Base-by-base conservation (phyloP, 1,140 invertebrate genomes). In the Zaprionus nigranus region DNA sequence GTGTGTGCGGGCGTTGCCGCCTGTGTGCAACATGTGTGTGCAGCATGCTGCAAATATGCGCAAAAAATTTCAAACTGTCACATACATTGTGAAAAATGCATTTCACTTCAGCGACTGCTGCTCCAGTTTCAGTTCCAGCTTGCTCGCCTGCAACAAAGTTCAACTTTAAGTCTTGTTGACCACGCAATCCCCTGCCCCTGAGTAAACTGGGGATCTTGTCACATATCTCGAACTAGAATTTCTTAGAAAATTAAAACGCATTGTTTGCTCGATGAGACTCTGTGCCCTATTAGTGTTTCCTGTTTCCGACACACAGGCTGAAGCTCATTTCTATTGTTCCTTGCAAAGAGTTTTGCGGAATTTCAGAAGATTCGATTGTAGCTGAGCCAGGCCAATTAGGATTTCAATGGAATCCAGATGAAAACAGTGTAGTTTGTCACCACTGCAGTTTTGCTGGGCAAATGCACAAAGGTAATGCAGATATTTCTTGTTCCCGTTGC, bases 1-100 rank as follows among this genome's bases (percentile, higher is more conserved):
- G 71, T 49, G 46, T 12, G 17, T 49, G 64, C 12, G 36, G 51
- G 61, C 43, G 63, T 65, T 54, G 57, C 28, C 28, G 74, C 46
- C 34, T 67, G 75, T 66, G 80, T 83, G 84, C 77, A 88, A 80
- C 83, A 83, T 88, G 83, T 83, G 80, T 17, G 36, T 40, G 36
- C 43, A 36, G 59, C 57, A 43, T 38, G 38, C 53, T 60, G 51
- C 67, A 87, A 78, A 78, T 88, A 78, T 87, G 84, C 63, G 77
- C 74, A 87, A 75, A 83, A 87, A 79, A 69, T 82, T 74, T 63
- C 62, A 70, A 60, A 65, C 38, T 57, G 59, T 30, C 79, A 74
- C 68, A 85, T 66, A 85, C 49, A 68, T 66, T 87, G 84, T 87
- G 75, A 53, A 66, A 54, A 82, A 81, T 75, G 77, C 63, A 68